A percentile compares a stretch with the other conserved stretches of the same genome.
phyloP scores from a whole-genome alignment of 2,113 vertebrate species.

The Nothobranchius furzeri region DNA sequence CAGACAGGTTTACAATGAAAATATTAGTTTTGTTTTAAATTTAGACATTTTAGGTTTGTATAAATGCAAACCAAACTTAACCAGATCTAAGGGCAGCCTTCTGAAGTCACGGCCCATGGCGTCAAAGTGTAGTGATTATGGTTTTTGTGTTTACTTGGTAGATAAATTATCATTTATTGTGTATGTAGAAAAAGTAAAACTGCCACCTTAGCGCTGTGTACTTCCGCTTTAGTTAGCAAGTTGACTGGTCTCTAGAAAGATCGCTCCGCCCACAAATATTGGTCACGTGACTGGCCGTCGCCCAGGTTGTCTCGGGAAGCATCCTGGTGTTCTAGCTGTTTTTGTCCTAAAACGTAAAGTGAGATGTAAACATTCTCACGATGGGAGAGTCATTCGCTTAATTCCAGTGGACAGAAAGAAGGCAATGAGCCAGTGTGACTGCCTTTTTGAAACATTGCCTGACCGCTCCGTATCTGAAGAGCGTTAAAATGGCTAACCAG shows the following conservation, averaged over 20 bases:
- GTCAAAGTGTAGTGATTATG: no score
- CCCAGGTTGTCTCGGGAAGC: conserved; percentile 71
- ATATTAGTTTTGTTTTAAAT: no score
- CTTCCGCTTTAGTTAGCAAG: background rate
- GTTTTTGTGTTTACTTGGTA: background rate
- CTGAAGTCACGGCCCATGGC: no score
- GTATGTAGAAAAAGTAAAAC: no score
- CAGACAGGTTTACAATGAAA: no score
- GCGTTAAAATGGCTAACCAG: conserved; percentile 45
- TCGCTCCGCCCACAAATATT: conserved; percentile 40
- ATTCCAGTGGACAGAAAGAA: conserved; percentile 19
- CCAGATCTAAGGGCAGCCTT: no score
- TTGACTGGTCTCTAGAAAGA: background rate
- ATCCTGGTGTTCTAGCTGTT: conserved; percentile 62
- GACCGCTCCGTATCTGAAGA: conserved; percentile 17
- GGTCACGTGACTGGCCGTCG: conserved; percentile 70
- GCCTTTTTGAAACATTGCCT: conserved; percentile 2
- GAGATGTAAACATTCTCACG: conserved; percentile 8
- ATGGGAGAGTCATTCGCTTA: conserved; percentile 12
- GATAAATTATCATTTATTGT: no score
- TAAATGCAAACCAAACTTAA: no score
- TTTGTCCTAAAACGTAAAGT: conserved; percentile 31
- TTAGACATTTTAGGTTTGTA: no score
- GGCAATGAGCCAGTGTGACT: conserved; percentile 7
- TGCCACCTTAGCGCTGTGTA: background rate